phyloP scores from a whole-genome alignment of 2,797 vertebrate genomes.

The Leucoraja ocellata region DNA sequence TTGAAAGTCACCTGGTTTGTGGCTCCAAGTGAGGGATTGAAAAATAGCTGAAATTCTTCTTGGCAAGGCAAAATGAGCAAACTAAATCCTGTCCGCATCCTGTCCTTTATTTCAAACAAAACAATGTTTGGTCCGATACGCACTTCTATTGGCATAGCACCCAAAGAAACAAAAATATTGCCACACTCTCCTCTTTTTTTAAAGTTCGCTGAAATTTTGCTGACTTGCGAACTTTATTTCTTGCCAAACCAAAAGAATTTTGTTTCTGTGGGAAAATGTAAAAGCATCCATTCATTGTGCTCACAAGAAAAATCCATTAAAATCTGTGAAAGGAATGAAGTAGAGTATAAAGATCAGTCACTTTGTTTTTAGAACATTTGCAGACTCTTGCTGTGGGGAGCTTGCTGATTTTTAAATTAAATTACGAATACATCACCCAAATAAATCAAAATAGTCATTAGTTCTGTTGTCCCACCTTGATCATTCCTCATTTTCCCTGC shows the following conservation, averaged over 20 bases:
- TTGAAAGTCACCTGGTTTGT: too few relatives aligned
- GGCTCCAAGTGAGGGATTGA: too few relatives aligned
- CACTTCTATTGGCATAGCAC: neutral
- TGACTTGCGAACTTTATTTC: neutral
- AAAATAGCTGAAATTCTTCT: too few relatives aligned
- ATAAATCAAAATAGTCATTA: neutral
- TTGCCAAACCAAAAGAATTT: conserved; percentile 11
- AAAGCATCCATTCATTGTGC: neutral
- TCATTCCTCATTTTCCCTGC: too few relatives aligned
- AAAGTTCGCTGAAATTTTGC: neutral
- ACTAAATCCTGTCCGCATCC: too few relatives aligned
- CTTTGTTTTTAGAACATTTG: conserved; percentile 3
- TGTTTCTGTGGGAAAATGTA: neutral
- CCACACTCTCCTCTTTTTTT: neutral
- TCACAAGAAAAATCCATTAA: neutral
- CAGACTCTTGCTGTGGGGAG: neutral
- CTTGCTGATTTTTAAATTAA: neutral
- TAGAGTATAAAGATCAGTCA: neutral
- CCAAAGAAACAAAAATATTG: neutral
- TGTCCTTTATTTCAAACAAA: too few relatives aligned
- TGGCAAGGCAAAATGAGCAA: too few relatives aligned
- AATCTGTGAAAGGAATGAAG: neutral
- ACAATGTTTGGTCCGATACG: neutral
- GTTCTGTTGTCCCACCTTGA: too few relatives aligned
- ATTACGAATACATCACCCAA: neutral